A percentile compares a stretch with the other conserved stretches of the same genome.
Evolutionary conservation across 2,888 invertebrate species (phyloP).

Genomic region (Nemoura dubitans): DNA sequence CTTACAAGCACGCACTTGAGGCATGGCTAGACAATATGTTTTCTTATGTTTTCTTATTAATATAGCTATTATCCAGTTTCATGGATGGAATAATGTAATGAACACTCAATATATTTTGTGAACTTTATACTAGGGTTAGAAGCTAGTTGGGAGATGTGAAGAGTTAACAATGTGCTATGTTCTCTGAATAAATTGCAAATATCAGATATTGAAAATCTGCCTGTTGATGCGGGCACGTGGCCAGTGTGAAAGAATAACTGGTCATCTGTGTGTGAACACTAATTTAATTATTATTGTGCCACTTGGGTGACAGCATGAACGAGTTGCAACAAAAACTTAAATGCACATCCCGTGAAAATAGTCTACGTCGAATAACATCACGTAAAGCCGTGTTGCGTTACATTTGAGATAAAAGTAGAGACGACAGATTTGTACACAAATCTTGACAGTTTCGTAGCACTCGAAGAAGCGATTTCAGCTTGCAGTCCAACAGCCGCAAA

Average conservation of each 20-base stretch:
- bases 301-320: neutral
- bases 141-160: neutral
- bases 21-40: slow-evolving; percentile 5
- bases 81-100: slow-evolving; percentile 29
- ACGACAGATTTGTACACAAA: neutral
- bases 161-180: neutral
- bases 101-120: slow-evolving; percentile 20
- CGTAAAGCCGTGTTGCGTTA: neutral
- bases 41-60: neutral
- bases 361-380: too few species aligned
- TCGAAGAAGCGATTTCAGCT: neutral
- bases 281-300: neutral
- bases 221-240: neutral
- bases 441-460: neutral
- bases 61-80: neutral
- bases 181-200: neutral
- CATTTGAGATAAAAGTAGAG: neutral
- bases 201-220: neutral
- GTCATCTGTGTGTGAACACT: neutral
- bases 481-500: neutral
- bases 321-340: neutral
- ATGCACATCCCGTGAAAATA: neutral
- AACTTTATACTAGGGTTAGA: slow-evolving; percentile 4
- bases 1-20: neutral
- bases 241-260: neutral